phyloP scores from a whole-genome alignment of 2,113 vertebrate species.

The Pristiophorus japonicus region DNA sequence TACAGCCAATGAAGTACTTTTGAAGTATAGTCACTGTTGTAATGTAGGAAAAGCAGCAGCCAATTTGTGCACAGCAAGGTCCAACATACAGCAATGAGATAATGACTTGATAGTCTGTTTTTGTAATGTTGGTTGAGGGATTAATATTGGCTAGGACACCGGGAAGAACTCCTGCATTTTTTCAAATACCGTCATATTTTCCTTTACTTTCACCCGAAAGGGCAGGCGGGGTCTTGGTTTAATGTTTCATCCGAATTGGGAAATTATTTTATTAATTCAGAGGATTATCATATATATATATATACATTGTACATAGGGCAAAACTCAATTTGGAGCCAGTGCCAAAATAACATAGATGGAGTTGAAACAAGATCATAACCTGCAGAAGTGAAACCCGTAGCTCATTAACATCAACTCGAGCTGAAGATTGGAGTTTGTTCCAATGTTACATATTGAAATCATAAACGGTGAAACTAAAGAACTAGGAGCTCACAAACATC shows the following conservation, averaged over 20 bases:
- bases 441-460: too few species aligned
- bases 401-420: too few species aligned
- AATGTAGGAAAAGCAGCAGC: not conserved
- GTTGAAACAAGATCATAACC: too few species aligned
- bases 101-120: not conserved
- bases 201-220: not conserved
- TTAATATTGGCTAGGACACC: not conserved
- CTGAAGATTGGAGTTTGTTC: too few species aligned
- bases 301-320: too few species aligned
- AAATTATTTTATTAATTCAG: too few species aligned
- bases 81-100: not conserved
- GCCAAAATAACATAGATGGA: too few species aligned
- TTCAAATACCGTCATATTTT: not conserved
- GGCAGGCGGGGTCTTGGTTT: not conserved
- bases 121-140: not conserved
- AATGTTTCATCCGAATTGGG: not conserved
- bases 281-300: too few species aligned
- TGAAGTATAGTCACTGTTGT: not conserved
- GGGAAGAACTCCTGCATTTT: not conserved
- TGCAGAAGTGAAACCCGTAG: not conserved
- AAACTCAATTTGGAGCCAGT: too few species aligned
- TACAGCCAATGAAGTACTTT: not conserved
- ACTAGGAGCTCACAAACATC: too few species aligned
- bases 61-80: not conserved
- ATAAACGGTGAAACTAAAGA: too few species aligned